A percentile compares a stretch with the other conserved stretches of the same genome.
phyloP scores from a whole-genome alignment of 2,113 vertebrate species.

The Sprattus sprattus region DNA sequence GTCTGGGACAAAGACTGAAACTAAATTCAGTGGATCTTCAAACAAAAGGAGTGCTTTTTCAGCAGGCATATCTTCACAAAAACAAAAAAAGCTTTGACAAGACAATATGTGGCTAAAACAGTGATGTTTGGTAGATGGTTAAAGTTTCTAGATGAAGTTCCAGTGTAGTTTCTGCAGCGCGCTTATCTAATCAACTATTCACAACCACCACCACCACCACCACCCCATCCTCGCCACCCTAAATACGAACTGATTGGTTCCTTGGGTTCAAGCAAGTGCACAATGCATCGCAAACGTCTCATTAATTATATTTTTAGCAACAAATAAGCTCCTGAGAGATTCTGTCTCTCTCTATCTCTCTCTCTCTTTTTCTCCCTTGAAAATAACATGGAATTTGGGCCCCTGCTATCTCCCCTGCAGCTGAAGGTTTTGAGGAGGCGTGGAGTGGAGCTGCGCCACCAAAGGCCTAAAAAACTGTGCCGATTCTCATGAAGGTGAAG shows the following conservation, averaged over 20 bases:
- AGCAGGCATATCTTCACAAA: neutral
- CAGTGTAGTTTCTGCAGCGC: neutral
- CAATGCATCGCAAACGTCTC: conserved; percentile 47
- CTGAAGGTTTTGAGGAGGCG: conserved; percentile 40
- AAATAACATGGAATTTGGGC: conserved; percentile 48
- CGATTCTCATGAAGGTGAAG: neutral
- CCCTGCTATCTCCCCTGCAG: conserved; percentile 26
- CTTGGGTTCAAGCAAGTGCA: conserved; percentile 19
- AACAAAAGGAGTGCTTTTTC: neutral
- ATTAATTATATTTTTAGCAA: conserved; percentile 66
- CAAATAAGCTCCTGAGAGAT: conserved; percentile 44
- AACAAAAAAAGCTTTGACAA: neutral
- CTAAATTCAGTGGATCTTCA: neutral
- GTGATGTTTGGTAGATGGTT: neutral
- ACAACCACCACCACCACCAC: neutral
- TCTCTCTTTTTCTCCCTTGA: conserved; percentile 29
- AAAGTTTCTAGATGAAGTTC: neutral
- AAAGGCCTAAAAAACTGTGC: neutral
- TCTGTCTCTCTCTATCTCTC: conserved; percentile 45
- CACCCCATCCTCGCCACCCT: too few relatives aligned
- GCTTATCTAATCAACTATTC: neutral
- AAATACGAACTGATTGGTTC: neutral
- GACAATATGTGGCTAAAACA: conserved; percentile 3
- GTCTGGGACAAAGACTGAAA: neutral
- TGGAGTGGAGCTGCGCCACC: neutral